Percentiles rank a stretch among this genome's conserved stretches.
Evolutionary conservation across 2,113 vertebrate species (phyloP).

Genomic region (Brevimyrus niger): DNA sequence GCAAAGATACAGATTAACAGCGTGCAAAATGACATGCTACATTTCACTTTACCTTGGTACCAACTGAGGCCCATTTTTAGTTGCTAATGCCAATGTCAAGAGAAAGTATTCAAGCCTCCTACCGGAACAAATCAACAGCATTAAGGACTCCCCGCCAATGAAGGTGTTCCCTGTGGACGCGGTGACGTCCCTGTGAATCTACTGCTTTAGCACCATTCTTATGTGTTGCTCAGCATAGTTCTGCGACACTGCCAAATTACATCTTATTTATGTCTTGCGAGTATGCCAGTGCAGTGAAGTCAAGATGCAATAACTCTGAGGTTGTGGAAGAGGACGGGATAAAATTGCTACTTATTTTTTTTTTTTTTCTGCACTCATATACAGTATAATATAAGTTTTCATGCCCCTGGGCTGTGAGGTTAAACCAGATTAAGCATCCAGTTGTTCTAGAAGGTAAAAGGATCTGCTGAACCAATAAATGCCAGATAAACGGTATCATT

Average conservation of each 20-base stretch:
- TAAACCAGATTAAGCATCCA: not conserved
- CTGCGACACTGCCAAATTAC: not conserved
- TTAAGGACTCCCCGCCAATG: not conserved
- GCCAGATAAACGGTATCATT: not conserved
- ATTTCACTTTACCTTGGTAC: not conserved
- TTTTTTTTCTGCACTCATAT: not conserved
- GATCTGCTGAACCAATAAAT: not conserved
- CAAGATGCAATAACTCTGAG: not conserved
- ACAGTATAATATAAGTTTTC: not conserved
- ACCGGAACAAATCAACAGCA: not conserved
- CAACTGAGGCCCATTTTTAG: not conserved
- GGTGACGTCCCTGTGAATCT: not conserved
- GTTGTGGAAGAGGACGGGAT: not conserved
- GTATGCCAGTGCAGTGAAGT: not conserved
- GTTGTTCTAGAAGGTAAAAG: constrained; percentile 1
- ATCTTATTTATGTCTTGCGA: not conserved
- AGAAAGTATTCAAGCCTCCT: not conserved
- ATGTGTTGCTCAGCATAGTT: not conserved
- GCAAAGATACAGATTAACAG: not conserved
- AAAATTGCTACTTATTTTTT: not conserved
- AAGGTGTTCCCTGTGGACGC: not conserved
- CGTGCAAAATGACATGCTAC: not conserved
- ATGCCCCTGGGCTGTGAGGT: not conserved
- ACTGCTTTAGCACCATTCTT: not conserved
- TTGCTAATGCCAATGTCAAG: not conserved